Conservation (phyloP, 1,140 invertebrate genomes). For the Steinernema khuongi region DNA sequence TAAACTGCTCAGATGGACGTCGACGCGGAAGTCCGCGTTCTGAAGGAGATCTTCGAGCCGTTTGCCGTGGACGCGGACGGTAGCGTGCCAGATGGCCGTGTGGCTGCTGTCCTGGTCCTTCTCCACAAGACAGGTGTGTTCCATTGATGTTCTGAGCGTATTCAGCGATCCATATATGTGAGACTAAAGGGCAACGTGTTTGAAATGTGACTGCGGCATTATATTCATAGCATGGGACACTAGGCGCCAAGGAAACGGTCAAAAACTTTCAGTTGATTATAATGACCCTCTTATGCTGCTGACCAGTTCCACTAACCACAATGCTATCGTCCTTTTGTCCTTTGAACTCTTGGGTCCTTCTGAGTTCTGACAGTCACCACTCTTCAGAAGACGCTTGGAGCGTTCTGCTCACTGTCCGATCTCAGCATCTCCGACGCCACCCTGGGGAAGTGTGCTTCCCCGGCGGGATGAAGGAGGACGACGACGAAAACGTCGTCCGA, state of each 20-base stretch:
- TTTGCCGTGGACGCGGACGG: background rate
- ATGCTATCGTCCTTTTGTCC: too few relatives aligned
- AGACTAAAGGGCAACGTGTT: too few relatives aligned
- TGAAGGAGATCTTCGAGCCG: background rate
- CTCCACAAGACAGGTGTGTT: constrained; percentile 11
- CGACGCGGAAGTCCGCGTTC: background rate
- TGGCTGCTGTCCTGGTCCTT: constrained; percentile 9
- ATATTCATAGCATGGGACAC: too few relatives aligned
- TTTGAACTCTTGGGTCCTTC: too few relatives aligned
- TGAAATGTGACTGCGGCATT: too few relatives aligned
- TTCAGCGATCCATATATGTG: too few relatives aligned
- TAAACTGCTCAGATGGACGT: background rate
- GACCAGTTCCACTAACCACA: too few relatives aligned
- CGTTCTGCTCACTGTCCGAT: constrained; percentile 18
- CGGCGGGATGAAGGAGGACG: constrained; percentile 15
- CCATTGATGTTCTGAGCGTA: background rate
- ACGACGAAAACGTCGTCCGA: constrained; percentile 17
- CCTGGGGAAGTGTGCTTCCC: constrained; percentile 29
- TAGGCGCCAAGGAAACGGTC: too few relatives aligned
- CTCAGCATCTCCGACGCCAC: constrained; percentile 17
- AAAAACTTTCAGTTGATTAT: too few relatives aligned
- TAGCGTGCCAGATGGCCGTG: background rate
- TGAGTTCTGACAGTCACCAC: background rate
- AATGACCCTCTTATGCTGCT: too few relatives aligned
- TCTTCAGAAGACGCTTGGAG: constrained; percentile 19